Percentiles rank a stretch among this genome's conserved stretches.
Conservation (phyloP, 2,113 vertebrate species). For the Menura novaehollandiae region DNA sequence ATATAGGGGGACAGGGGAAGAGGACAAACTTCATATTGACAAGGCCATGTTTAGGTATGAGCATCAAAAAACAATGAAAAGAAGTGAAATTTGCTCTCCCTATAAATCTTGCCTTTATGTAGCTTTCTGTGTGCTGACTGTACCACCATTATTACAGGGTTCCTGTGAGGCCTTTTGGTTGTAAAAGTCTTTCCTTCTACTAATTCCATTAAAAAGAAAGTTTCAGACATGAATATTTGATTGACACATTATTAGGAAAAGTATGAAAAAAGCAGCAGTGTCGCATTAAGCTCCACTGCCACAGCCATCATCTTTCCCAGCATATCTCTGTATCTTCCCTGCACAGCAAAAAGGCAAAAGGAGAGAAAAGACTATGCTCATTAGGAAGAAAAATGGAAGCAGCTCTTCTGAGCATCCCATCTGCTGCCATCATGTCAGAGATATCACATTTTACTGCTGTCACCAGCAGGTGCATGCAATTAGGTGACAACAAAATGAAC, state of each 20-base stretch:
- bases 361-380: slow-evolving; percentile 36
- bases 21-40: background rate
- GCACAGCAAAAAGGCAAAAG: background rate
- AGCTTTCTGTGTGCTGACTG: accelerated
- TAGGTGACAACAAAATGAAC: slow-evolving; percentile 62
- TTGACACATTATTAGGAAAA: slow-evolving; percentile 13
- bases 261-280: background rate
- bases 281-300: background rate
- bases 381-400: slow-evolving; percentile 61
- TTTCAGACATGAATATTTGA: background rate
- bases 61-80: background rate
- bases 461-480: slow-evolving; percentile 59
- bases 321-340: background rate
- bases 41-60: background rate
- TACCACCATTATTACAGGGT: background rate
- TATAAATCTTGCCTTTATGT: background rate
- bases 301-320: background rate
- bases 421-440: slow-evolving; percentile 51
- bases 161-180: background rate
- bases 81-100: background rate
- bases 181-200: background rate
- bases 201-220: slow-evolving; percentile 32
- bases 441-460: slow-evolving; percentile 49
- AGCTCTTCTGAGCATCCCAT: slow-evolving; percentile 35
- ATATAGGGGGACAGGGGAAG: accelerated